Base-by-base conservation (phyloP, 2,113 vertebrate genomes). In the Monopterus albus region DNA sequence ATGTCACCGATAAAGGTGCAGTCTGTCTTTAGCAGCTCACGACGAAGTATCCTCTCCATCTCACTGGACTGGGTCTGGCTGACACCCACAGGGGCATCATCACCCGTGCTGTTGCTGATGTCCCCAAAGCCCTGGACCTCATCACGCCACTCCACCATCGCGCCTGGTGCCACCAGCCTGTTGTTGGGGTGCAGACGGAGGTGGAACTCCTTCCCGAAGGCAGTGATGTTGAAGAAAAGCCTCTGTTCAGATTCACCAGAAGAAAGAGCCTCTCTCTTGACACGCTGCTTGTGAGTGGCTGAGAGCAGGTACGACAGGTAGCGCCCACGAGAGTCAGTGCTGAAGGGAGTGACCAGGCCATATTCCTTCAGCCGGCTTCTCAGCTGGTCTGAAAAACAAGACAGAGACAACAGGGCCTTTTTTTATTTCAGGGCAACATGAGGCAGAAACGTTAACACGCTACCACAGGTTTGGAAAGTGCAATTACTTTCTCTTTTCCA, bases 1-100 rank as follows among this genome's bases (percentile, higher is more conserved):
- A 99, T 94, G 91, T 98, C 96, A 56, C 98, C 98, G n/a, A 95
- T 92, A 0, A 98, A 99, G 18, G 95, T 94, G 66, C 98, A 99
- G 92, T 94, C 93, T 1, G 94, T 95, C 90, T 95, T 94, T 2
- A 99, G 91, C 25, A 94, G 92, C 79, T 98, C 95, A 0, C 90
- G 94, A 25, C 83, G 95, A 91, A 96, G 91, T 6, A 92, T 81
- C 11, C 84, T 86, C 75, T 94, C 92, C 0, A 78, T 36, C 42
- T 64, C 35, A 3, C 45, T 26, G 4, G 71, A 0, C 12, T 29
- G 57, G 15, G 76, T 91, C 0, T 7, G 31, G 64, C 83, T 79
- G 61, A 23, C 29, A 1, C 1, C 72, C 2, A 2, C 1, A 1
- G 7, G 12, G 7, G 21, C 33, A 11, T 60, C 0, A 21, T 77